Conservation (phyloP, 2,888 invertebrate genomes). For the Ophion costatus region DNA sequence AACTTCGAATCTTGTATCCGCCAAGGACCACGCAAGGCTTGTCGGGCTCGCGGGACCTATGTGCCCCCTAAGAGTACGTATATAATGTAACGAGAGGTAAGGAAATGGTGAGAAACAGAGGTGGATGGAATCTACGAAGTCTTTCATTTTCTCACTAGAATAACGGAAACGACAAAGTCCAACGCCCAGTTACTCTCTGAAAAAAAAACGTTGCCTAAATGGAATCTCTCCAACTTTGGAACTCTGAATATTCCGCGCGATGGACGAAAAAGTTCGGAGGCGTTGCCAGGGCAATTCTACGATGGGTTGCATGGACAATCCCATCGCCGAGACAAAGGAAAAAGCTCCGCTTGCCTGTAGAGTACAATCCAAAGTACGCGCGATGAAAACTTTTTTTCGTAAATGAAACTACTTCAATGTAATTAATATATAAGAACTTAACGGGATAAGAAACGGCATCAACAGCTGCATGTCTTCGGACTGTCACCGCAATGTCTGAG, state of each 20-base stretch:
- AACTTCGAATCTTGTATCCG: slow-evolving; percentile 54
- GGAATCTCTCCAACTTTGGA: slow-evolving; percentile 37
- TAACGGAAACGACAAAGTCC: slow-evolving; percentile 50
- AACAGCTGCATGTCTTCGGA: background rate
- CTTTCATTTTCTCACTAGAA: slow-evolving; percentile 36
- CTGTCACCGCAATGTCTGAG: background rate
- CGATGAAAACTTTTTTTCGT: slow-evolving; percentile 2
- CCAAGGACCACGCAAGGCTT: slow-evolving; percentile 15
- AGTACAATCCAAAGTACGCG: background rate
- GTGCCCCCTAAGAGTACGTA: background rate
- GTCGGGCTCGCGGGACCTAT: slow-evolving; percentile 8
- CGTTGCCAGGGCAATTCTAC: background rate
- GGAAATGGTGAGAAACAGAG: slow-evolving; percentile 17
- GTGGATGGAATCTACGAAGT: slow-evolving; percentile 10
- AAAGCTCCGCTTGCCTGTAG: slow-evolving; percentile 7
- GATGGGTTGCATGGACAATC: slow-evolving; percentile 5
- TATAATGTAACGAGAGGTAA: background rate
- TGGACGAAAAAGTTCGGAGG: slow-evolving; percentile 25
- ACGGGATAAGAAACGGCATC: background rate
- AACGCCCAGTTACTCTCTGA: slow-evolving; percentile 12
- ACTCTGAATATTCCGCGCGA: background rate
- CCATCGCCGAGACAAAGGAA: slow-evolving; percentile 1
- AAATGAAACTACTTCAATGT: slow-evolving; percentile 8
- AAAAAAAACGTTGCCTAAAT: slow-evolving; percentile 12
- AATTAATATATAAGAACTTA: background rate